Conservation (phyloP, 2,113 vertebrate species). For the Pachyramphus minor region DNA sequence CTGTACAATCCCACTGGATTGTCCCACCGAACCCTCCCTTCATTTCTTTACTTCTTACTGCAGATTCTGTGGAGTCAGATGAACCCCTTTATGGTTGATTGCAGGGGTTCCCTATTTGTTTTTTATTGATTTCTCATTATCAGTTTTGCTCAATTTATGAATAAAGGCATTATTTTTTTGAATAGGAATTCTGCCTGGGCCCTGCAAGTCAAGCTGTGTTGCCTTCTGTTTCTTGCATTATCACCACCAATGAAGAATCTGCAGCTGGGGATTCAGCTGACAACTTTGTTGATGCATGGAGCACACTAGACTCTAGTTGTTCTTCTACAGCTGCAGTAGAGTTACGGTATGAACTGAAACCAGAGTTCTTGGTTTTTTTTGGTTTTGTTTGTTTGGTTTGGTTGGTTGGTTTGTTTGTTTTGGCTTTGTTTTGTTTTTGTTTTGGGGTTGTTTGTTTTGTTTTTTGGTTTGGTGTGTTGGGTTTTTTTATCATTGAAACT, state of each 20-base stretch:
- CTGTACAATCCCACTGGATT: not conserved
- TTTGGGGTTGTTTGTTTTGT: no score
- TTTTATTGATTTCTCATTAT: slow-evolving; percentile 19
- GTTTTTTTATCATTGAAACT: not conserved
- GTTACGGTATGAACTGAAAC: not conserved
- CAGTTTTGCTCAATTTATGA: slow-evolving; percentile 28
- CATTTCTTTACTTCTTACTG: not conserved
- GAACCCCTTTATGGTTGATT: not conserved
- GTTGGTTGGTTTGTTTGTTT: no score
- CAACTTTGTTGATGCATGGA: slow-evolving; percentile 23
- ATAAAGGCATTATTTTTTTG: slow-evolving; percentile 16
- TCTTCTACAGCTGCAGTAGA: not conserved
- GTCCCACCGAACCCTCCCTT: not conserved
- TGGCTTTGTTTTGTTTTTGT: not conserved
- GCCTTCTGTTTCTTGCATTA: slow-evolving; percentile 21
- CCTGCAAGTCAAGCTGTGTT: slow-evolving; percentile 31
- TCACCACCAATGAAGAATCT: slow-evolving; percentile 33
- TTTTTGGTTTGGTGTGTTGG: not conserved
- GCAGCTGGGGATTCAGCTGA: not conserved
- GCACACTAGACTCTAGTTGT: not conserved
- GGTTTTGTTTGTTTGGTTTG: not conserved
- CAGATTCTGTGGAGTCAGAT: not conserved
- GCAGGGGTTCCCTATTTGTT: not conserved
- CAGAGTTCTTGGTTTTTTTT: not conserved
- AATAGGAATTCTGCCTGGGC: not conserved